These are phyloP conservation scores for Boloria euphrosyne DNA, from an alignment of 2,888 invertebrate genomes.

Conservation along the genomic window DNA sequence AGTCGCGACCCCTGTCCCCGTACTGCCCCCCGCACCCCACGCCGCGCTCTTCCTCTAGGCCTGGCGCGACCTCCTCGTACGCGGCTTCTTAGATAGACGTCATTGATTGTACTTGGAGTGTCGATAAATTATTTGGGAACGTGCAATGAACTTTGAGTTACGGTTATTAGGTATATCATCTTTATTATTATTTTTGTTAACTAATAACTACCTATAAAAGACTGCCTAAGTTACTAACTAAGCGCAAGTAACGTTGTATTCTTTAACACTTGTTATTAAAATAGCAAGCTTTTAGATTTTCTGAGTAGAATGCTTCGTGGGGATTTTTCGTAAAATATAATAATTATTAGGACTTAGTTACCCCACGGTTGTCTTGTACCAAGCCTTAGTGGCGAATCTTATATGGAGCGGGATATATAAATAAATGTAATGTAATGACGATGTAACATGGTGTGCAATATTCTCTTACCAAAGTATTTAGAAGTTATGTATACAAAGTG, in stretches of 20 bases:
- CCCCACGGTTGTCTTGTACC: conserved; percentile 49
- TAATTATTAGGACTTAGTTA: conserved; percentile 33
- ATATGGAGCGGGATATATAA: conserved; percentile 52
- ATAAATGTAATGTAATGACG: conserved; percentile 53
- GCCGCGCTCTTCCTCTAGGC: conserved; percentile 75
- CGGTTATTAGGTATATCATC: conserved; percentile 14
- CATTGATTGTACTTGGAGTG: conserved; percentile 69
- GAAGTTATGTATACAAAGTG: conserved; percentile 80
- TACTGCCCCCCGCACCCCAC: conserved; percentile 64
- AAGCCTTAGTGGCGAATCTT: conserved; percentile 63
- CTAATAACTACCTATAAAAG: conserved; percentile 27
- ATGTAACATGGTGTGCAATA: conserved; percentile 74
- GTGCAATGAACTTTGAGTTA: conserved; percentile 4
- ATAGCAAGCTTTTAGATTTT: conserved; percentile 33
- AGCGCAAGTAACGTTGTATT: conserved; percentile 30
- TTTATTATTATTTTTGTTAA: conserved; percentile 15
- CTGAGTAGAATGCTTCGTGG: conserved; percentile 36
- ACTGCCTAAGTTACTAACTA: conserved; percentile 34
- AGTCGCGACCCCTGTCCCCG: conserved; percentile 51
- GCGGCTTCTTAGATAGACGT: conserved; percentile 68
- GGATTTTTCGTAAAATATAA: conserved; percentile 25
- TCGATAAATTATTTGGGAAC: conserved; percentile 51
- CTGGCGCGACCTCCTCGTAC: conserved; percentile 81
- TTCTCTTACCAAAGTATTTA: conserved; percentile 78
- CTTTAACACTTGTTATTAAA: conserved; percentile 26